Evolutionary conservation across 2,888 invertebrate genomes (phyloP).

Genomic region (Dryomyza anilis): DNA sequence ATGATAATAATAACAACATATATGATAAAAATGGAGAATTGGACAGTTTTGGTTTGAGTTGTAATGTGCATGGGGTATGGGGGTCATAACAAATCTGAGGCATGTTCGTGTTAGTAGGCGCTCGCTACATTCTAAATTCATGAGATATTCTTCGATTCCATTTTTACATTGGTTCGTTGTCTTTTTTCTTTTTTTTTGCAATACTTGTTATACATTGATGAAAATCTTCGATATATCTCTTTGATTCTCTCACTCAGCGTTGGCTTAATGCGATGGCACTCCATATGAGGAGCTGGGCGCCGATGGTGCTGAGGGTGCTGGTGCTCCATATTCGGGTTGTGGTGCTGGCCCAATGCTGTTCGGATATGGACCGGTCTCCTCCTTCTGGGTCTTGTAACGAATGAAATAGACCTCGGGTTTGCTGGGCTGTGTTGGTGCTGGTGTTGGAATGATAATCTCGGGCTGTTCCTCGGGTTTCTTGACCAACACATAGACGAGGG

Average conservation of each 20-base stretch:
- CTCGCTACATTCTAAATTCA: constrained; percentile 7
- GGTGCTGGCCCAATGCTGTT: constrained; percentile 57
- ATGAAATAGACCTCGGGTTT: constrained; percentile 79
- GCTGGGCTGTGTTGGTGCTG: constrained; percentile 74
- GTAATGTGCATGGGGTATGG: background rate
- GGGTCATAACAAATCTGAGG: background rate
- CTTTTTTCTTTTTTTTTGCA: background rate
- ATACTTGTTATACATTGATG: constrained; percentile 6
- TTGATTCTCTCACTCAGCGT: background rate
- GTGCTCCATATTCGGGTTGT: constrained; percentile 58
- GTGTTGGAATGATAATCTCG: constrained; percentile 71
- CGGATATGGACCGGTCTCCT: constrained; percentile 59
- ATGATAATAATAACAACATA: background rate
- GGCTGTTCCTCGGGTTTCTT: constrained; percentile 77
- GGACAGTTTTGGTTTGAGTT: background rate
- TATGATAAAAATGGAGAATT: background rate
- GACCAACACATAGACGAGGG: constrained; percentile 74
- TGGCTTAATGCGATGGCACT: constrained; percentile 51
- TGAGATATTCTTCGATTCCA: constrained; percentile 12
- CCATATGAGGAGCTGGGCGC: constrained; percentile 60
- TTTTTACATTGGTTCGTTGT: constrained; percentile 13
- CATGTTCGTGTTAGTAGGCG: constrained; percentile 3
- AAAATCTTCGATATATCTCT: constrained; percentile 22
- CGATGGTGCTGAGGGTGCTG: constrained; percentile 53
- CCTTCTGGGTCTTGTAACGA: constrained; percentile 73